phyloP scores from a whole-genome alignment of 2,113 vertebrate species.

The Dasyprocta punctata region DNA sequence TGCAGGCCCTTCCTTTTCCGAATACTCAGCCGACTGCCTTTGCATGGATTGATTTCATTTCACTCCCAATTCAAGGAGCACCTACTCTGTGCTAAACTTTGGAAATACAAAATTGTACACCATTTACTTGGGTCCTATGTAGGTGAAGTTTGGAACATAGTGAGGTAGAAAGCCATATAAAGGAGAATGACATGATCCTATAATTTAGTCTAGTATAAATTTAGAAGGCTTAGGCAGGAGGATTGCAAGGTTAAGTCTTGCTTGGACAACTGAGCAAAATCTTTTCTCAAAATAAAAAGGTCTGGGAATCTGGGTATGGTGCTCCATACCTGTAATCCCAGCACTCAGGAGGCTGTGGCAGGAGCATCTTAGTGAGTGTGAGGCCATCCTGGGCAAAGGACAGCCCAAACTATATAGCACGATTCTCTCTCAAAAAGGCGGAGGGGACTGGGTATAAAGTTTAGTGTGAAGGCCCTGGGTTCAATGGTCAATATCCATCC shows the following conservation, averaged over 20 bases:
- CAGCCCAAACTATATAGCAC: not conserved
- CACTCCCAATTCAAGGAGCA: constrained; percentile 61
- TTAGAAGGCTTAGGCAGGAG: not conserved
- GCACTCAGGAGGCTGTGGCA: not conserved
- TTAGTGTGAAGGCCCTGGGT: not conserved
- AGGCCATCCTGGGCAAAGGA: not conserved
- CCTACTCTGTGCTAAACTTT: constrained; percentile 44
- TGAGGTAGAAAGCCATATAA: not conserved
- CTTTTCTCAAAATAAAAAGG: not conserved
- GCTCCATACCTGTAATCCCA: not conserved
- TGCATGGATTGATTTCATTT: constrained; percentile 42
- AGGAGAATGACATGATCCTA: not conserved
- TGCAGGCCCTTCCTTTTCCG: not conserved
- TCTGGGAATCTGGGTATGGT: not conserved
- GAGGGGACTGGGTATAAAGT: not conserved
- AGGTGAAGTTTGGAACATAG: not conserved
- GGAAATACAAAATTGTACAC: constrained; percentile 26
- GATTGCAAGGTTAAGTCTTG: not conserved
- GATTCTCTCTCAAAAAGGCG: not conserved
- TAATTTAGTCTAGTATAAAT: not conserved
- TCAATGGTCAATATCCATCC: not conserved
- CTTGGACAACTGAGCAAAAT: not conserved
- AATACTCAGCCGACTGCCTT: not conserved
- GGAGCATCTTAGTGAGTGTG: not conserved
- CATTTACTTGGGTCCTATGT: not conserved